Evolutionary conservation across 1,140 invertebrate species (phyloP).

Genomic region (Galleria mellonella): DNA sequence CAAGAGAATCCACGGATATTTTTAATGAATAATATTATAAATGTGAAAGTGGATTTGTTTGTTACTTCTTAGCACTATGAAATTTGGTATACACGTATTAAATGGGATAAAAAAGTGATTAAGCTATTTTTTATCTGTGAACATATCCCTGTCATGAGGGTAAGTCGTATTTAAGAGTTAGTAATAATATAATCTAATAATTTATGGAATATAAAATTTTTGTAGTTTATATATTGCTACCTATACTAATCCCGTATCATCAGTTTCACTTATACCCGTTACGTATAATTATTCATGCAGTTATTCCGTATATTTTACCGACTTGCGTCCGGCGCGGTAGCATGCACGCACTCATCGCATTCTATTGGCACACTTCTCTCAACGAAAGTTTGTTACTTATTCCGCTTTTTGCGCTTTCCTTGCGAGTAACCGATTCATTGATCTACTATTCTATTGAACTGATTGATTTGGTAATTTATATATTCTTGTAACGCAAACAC

Average conservation of each 20-base stretch:
- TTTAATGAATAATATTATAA: too few species aligned
- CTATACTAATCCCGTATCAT: background rate
- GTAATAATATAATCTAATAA: too few species aligned
- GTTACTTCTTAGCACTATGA: too few species aligned
- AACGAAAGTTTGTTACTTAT: constrained; percentile 48
- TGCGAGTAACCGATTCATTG: constrained; percentile 24
- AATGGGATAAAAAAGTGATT: too few species aligned
- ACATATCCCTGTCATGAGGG: too few species aligned
- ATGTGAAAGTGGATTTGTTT: too few species aligned
- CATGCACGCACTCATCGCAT: constrained; percentile 30
- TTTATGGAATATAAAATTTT: too few species aligned
- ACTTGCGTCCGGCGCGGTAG: constrained; percentile 5
- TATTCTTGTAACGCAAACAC: constrained; percentile 9
- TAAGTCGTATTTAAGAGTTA: too few species aligned
- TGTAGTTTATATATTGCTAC: too few species aligned
- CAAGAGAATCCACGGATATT: too few species aligned
- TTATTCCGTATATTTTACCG: constrained; percentile 29
- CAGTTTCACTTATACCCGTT: constrained; percentile 31
- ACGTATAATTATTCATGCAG: constrained; percentile 27
- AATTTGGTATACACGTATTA: too few species aligned
- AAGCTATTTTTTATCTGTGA: too few species aligned
- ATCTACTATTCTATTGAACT: constrained; percentile 30
- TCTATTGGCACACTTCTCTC: constrained; percentile 44
- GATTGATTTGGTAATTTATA: constrained; percentile 30
- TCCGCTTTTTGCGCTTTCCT: constrained; percentile 48